Evolutionary conservation across 2,113 vertebrate genomes (phyloP).

Genomic region (Channa argus): DNA sequence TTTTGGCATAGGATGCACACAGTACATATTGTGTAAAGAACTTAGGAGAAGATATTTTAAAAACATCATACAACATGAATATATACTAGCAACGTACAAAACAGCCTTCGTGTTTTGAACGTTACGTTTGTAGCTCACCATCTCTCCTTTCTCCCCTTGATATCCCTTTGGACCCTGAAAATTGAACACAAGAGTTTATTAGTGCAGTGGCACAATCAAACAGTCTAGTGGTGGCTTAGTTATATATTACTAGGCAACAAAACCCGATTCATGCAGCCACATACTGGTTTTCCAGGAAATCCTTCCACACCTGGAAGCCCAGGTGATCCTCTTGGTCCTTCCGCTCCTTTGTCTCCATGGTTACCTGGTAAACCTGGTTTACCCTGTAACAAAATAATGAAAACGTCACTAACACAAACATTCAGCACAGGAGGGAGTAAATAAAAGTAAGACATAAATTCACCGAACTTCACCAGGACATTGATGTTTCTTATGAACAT

Average conservation of each 20-base stretch:
- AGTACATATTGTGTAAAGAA: no score
- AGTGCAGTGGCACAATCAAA: background rate
- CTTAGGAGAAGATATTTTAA: background rate
- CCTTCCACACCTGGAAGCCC: constrained; percentile 88
- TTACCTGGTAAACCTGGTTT: constrained; percentile 76
- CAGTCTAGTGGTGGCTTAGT: background rate
- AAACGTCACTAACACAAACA: background rate
- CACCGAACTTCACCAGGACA: no score
- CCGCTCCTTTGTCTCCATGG: constrained; percentile 80
- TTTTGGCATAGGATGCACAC: no score
- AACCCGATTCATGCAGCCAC: constrained; percentile 1
- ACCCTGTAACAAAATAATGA: constrained; percentile 63
- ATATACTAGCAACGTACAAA: no score
- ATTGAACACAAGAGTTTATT: constrained; percentile 17
- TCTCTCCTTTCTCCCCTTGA: constrained; percentile 84
- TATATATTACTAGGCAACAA: no score
- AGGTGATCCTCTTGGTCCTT: constrained; percentile 79
- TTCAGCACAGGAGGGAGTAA: background rate
- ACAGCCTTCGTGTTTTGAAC: background rate
- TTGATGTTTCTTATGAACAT: no score
- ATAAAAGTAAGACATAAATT: background rate
- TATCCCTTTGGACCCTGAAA: constrained; percentile 90
- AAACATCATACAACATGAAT: background rate
- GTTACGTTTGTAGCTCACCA: constrained; percentile 77
- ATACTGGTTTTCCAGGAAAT: constrained; percentile 83